Evolutionary conservation across 1,140 invertebrate genomes (phyloP), one percentile per base, ranked within the genome.

Genomic region (Hylaeus anthracinus): DNA sequence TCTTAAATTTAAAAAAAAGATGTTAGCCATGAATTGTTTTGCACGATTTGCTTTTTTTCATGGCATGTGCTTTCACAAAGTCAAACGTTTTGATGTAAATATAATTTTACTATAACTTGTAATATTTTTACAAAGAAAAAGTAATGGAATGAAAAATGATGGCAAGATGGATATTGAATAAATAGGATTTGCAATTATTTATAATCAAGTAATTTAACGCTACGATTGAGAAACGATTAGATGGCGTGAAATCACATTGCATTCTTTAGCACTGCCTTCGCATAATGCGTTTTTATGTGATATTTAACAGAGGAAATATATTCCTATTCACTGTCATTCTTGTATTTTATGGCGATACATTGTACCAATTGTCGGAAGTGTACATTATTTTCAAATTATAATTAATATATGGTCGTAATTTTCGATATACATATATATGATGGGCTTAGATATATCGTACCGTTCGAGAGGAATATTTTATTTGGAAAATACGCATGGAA

Each of bases 191-290:
- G 60, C 70, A 61, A 75, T 1, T 41, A 5, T 12, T 66, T n/a
- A 48, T 39, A 15, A 60, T 71, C 58, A 69, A 83, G 37, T 79
- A 63, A 43, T 45, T n/a, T 48, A 10, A 45, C 43, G 58, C 48
- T 80, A 45, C 60, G 58, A 69, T 6, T 9, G 4, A 55, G 8
- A 72, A 65, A 45, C n/a, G 56, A 58, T 48, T 64, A 53, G 45
- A 73, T n/a, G 70, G 66, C 53, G 12, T 63, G 26, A 72, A 63
- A 26, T 26, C 26, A 73, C 37, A 72, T 74, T 71, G 66, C 66
- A 69, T 85, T 84, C 15, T 80, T 84, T 65, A 75, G 58, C 73
- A 86, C 81, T 86, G 85, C 85, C 85, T 80, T 60, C 55, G 53
- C 71, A 69, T 73, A 45, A 45, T 58, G 63, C 66, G 67, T 70